Conservation (phyloP, 2,113 vertebrate species). For the Pangasianodon hypophthalmus region DNA sequence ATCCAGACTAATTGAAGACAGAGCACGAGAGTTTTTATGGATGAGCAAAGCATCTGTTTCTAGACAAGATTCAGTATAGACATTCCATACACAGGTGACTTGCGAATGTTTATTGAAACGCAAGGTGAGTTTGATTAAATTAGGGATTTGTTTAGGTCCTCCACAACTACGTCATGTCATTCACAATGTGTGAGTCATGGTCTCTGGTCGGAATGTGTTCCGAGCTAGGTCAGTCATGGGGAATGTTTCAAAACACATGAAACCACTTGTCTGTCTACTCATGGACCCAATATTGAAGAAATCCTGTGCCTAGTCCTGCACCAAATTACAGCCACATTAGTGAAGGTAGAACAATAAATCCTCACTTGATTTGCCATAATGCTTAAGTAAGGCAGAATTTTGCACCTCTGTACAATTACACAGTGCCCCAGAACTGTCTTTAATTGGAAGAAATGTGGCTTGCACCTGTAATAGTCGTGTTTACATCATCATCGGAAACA, state of each 20-base stretch:
- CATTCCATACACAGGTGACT: slow-evolving; percentile 66
- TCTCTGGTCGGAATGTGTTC: slow-evolving; percentile 53
- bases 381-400: slow-evolving; percentile 1
- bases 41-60: slow-evolving; percentile 51
- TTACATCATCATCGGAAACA: slow-evolving; percentile 6
- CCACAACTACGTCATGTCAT: slow-evolving; percentile 61
- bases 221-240: slow-evolving; percentile 1
- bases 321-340: not conserved
- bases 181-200: slow-evolving; percentile 64
- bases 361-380: not conserved
- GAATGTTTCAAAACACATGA: slow-evolving; percentile 24
- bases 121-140: slow-evolving; percentile 66
- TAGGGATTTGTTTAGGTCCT: slow-evolving; percentile 70
- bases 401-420: not conserved
- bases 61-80: slow-evolving; percentile 32
- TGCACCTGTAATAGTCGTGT: not conserved
- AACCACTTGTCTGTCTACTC: slow-evolving; percentile 43
- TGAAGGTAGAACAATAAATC: not conserved
- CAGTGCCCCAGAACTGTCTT: slow-evolving; percentile 19
- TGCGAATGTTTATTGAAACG: slow-evolving; percentile 53
- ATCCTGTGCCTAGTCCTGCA: not conserved
- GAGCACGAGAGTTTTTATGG: slow-evolving; percentile 18
- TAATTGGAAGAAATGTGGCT: slow-evolving; percentile 20
- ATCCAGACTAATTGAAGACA: slow-evolving; percentile 49
- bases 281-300: not conserved